Evolutionary conservation across 2,797 vertebrate species (phyloP), one percentile per base, ranked within the genome.

Genomic region (Morelia viridis): DNA sequence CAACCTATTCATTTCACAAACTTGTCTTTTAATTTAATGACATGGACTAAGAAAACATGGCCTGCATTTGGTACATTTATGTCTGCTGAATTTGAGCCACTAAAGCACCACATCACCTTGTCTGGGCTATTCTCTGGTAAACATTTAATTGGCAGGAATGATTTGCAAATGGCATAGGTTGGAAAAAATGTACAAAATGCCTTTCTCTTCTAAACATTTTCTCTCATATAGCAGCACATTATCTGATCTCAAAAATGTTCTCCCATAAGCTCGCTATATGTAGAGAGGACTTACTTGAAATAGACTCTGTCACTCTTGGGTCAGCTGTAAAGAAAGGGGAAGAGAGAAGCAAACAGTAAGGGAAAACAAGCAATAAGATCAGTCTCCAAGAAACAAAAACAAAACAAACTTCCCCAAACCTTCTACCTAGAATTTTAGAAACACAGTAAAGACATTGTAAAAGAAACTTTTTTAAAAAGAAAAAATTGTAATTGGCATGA

Each of bases 241-340:
- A 87, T 90, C 85, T 95, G 53, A 92, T 90, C 94, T 92, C 93
- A 94, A 93, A 95, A 95, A 91, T 92, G 0, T 62, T 64, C 87
- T 89, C 50, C 95, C 93, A 60, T 87, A 80, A 92, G 65, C 22
- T 62, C 92, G 68, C 35, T 86, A n/a, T 26, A 50, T 62, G 50
- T 12, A 92, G 12, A 85, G 89, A 89, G 92, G 76, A 96, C 97
- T 98, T 97, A 99, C 99, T 98, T 97, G 98, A 98, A 95, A 98
- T 97, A 22, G 98, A 96, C 96, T 99, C 99, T 0, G 98, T 99
- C 94, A 99, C 98, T 96, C 98, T 98, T 84, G 99, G 99, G 96
- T 99, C 99, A 93, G 99, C 99, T 99, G 93, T 94, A 95, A 17
- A 24, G 41, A 5, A 65, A 46, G 26, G 92, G 88, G 95, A 80